Evolutionary conservation across 2,113 vertebrate genomes (phyloP).

Genomic region (Ceyx margarethae): DNA sequence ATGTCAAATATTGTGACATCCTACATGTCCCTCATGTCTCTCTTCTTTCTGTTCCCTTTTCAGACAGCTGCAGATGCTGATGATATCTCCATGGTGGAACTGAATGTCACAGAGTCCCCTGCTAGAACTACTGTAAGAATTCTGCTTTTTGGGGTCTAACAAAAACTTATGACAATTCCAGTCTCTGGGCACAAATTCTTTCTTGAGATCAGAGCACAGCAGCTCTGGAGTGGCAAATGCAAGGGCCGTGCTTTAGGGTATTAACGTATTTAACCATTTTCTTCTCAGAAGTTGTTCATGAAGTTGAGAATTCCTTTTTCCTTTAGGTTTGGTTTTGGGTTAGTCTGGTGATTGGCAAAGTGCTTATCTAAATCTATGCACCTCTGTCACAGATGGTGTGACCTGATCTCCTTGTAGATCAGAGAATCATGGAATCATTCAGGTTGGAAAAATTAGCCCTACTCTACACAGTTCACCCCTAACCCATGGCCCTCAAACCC

Average conservation of each 20-base stretch:
- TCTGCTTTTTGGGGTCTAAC: background rate
- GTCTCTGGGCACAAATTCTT: background rate
- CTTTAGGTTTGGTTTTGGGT: background rate
- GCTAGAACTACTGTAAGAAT: slow-evolving; percentile 71
- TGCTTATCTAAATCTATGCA: background rate
- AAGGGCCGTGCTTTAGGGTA: background rate
- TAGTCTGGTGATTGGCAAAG: background rate
- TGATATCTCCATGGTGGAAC: slow-evolving; percentile 77
- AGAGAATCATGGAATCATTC: too few species aligned
- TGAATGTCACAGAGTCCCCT: slow-evolving; percentile 48
- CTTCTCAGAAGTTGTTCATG: background rate
- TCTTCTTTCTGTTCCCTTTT: background rate
- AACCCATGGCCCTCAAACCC: too few species aligned
- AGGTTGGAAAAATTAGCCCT: too few species aligned
- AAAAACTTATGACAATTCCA: background rate
- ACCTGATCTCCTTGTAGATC: background rate
- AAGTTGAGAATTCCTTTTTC: background rate
- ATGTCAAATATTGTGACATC: background rate
- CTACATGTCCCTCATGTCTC: background rate
- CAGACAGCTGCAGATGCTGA: slow-evolving; percentile 74
- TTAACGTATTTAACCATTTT: background rate
- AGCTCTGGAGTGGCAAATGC: background rate
- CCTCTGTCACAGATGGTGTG: background rate
- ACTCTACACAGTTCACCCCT: too few species aligned
- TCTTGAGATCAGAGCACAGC: background rate